Evolutionary conservation across 2,113 vertebrate species (phyloP).

Genomic region (Cyanoderma ruficeps): DNA sequence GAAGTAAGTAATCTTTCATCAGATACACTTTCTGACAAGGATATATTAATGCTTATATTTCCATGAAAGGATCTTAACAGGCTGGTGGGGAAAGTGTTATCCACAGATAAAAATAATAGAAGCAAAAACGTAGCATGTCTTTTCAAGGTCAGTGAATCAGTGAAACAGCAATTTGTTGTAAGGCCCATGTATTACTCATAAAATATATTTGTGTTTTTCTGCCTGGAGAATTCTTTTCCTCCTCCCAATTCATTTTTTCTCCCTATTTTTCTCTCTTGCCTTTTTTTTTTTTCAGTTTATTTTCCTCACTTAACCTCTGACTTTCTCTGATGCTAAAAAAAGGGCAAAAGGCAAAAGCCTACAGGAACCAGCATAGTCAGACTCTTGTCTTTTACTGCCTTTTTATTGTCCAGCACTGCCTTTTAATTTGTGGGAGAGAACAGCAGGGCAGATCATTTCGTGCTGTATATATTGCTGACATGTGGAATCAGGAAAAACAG

Average conservation of each 20-base stretch:
- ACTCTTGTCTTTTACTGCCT: not conserved
- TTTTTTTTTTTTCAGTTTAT: not conserved
- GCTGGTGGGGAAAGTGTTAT: not conserved
- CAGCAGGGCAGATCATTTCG: not conserved
- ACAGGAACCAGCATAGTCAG: not conserved
- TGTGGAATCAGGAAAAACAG: not conserved
- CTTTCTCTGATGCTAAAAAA: not conserved
- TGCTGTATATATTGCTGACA: not conserved
- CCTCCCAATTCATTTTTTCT: not conserved
- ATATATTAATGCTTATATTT: not conserved
- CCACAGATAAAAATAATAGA: not conserved
- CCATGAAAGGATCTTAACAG: not conserved
- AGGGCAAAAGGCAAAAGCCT: not conserved
- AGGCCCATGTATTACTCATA: not conserved
- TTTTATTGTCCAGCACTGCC: not conserved
- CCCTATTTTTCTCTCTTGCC: not conserved
- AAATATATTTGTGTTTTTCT: constrained; percentile 5
- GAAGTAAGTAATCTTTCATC: not conserved
- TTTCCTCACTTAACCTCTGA: constrained; percentile 25
- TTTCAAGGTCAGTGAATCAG: not conserved
- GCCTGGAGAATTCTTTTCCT: not conserved
- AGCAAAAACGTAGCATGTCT: not conserved
- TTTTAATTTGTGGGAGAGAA: constrained; percentile 32
- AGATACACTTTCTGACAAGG: not conserved
- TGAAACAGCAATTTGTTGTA: not conserved